Conservation (phyloP, 2,797 vertebrate species). For the Halcyon smyrnensis region DNA sequence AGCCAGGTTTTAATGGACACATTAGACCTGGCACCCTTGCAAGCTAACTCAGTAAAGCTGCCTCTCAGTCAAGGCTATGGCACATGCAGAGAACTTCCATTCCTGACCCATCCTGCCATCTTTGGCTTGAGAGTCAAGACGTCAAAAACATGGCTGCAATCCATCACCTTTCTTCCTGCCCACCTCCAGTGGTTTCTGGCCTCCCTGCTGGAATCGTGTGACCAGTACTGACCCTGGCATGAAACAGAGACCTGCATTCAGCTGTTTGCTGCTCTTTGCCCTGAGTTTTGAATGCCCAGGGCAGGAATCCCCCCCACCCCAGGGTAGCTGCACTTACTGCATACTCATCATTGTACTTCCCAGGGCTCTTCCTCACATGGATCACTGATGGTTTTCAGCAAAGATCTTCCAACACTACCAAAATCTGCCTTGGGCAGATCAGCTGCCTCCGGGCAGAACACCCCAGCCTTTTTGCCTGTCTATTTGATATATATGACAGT, state of each 20-base stretch:
- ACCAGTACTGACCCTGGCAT: not conserved
- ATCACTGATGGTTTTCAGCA: not conserved
- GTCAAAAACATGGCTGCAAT: accelerated
- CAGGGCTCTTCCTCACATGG: not conserved
- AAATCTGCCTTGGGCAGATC: not conserved
- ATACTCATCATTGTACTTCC: not conserved
- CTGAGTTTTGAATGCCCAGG: not conserved
- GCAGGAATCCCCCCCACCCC: accelerated
- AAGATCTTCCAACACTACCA: not conserved
- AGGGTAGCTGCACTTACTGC: not conserved
- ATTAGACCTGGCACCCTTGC: not conserved
- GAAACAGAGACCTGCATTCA: not conserved
- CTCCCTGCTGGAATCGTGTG: not conserved
- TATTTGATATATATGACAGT: accelerated
- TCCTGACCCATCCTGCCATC: not conserved
- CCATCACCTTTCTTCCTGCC: not conserved
- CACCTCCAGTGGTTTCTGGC: not conserved
- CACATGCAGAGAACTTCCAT: not conserved
- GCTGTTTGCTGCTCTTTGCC: not conserved
- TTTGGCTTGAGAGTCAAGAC: not conserved
- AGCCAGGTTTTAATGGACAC: not conserved
- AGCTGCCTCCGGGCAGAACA: not conserved
- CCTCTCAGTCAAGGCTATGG: not conserved
- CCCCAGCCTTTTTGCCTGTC: not conserved
- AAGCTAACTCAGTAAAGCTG: not conserved